phyloP scores from a whole-genome alignment of 53 echinoderm and acorn worm species.

The Paelopatides confundens region DNA sequence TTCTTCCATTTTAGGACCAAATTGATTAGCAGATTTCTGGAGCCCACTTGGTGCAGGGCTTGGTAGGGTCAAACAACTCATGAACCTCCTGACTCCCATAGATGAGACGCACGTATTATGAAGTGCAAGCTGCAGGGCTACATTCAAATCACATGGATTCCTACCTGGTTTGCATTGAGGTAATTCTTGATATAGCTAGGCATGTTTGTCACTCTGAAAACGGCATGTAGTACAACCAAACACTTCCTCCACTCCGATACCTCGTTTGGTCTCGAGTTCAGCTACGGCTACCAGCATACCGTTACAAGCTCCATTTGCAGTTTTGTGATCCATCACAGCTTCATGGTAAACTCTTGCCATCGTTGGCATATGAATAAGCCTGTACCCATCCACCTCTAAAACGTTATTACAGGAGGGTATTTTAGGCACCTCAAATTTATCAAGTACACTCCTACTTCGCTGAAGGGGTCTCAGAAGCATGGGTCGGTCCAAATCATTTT shows the following conservation, averaged over 20 bases:
- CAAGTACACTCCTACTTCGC: too few species aligned
- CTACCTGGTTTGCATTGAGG: not conserved
- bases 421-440: too few species aligned
- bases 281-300: conserved; percentile 4
- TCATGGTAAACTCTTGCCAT: not conserved
- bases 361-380: not conserved
- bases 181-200: not conserved
- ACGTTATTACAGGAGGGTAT: too few species aligned
- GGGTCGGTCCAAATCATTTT: too few species aligned
- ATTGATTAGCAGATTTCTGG: conserved; percentile 26
- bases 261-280: not conserved
- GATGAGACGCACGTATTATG: conserved; percentile 16
- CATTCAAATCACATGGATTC: conserved; percentile 6
- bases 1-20: conserved; percentile 18
- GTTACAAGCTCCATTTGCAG: not conserved
- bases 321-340: not conserved
- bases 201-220: not conserved
- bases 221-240: not conserved
- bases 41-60: not conserved
- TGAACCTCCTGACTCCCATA: not conserved
- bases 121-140: not conserved
- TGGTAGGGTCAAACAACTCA: not conserved
- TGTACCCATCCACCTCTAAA: not conserved
- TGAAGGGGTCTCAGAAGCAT: too few species aligned
- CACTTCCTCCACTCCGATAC: not conserved